Percentiles rank a stretch among this genome's conserved stretches.
These are phyloP conservation scores for Gymnopithys bicolor DNA, from an alignment of 2,797 vertebrate genomes.

Conservation along the genomic window DNA sequence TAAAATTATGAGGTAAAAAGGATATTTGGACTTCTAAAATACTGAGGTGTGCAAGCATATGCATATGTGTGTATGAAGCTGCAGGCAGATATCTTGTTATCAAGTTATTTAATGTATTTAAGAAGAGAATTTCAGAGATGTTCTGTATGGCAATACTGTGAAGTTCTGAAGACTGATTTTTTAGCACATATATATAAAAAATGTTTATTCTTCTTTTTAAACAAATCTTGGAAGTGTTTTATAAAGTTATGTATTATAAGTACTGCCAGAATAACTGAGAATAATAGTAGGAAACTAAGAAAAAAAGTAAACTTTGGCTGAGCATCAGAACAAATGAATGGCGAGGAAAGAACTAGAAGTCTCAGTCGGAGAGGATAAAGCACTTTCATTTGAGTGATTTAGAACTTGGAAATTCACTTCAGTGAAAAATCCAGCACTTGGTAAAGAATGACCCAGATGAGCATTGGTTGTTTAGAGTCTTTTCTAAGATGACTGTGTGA, in stretches of 20 bases:
- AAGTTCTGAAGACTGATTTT: neutral
- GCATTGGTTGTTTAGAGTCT: neutral
- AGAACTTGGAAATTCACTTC: slow-evolving; percentile 19
- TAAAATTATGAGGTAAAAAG: neutral
- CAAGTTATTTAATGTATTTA: neutral
- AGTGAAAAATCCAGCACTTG: neutral
- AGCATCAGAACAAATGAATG: slow-evolving; percentile 26
- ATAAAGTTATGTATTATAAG: neutral
- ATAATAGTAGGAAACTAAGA: slow-evolving; percentile 8
- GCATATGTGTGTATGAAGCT: neutral
- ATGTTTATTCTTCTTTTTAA: slow-evolving; percentile 9
- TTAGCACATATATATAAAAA: neutral
- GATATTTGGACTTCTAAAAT: neutral
- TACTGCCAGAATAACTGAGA: slow-evolving; percentile 29
- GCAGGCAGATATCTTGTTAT: neutral
- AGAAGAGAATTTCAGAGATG: neutral
- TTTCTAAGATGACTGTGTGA: slow-evolving; percentile 21
- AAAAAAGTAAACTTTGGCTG: slow-evolving; percentile 23
- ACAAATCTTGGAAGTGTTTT: neutral
- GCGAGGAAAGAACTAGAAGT: slow-evolving; percentile 3
- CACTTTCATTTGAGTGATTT: slow-evolving; percentile 43
- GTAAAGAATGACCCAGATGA: neutral
- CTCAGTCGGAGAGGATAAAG: neutral
- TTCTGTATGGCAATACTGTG: neutral
- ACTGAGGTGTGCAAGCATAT: fast-evolving